Conservation (phyloP, 2,113 vertebrate species). For the Amphiprion ocellaris region DNA sequence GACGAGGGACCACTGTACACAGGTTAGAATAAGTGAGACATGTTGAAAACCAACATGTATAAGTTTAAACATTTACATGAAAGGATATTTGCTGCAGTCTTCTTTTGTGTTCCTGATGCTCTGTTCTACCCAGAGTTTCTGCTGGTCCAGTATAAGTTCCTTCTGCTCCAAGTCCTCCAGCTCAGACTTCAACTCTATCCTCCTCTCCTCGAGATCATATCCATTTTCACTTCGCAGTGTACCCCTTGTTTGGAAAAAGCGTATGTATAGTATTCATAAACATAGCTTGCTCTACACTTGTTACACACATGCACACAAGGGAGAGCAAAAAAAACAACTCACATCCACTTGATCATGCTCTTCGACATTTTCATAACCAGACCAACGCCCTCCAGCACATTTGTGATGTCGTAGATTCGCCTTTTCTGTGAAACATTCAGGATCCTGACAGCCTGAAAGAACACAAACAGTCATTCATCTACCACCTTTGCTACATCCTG, state of each 20-base stretch:
- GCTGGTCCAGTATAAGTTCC: constrained; percentile 92
- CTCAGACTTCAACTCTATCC: constrained; percentile 91
- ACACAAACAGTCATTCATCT: not conserved
- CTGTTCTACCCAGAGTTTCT: constrained; percentile 92
- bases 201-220: constrained; percentile 86
- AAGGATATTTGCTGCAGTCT: constrained; percentile 95
- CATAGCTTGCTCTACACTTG: not conserved
- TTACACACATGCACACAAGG: not conserved
- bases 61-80: constrained; percentile 1
- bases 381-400: constrained; percentile 95
- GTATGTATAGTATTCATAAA: not conserved
- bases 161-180: constrained; percentile 89
- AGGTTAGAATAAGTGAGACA: not conserved
- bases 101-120: constrained; percentile 94
- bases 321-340: constrained; percentile 72
- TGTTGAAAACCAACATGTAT: not conserved
- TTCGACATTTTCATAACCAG: constrained; percentile 95
- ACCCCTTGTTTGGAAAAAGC: constrained; percentile 81
- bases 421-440: constrained; percentile 92
- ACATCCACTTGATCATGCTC: constrained; percentile 96
- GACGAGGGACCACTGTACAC: not conserved
- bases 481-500: too few relatives aligned
- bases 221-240: constrained; percentile 87
- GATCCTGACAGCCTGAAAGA: constrained; percentile 88
- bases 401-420: constrained; percentile 97